phyloP scores from a whole-genome alignment of 2,888 invertebrate species.

The Machimus atricapillus region DNA sequence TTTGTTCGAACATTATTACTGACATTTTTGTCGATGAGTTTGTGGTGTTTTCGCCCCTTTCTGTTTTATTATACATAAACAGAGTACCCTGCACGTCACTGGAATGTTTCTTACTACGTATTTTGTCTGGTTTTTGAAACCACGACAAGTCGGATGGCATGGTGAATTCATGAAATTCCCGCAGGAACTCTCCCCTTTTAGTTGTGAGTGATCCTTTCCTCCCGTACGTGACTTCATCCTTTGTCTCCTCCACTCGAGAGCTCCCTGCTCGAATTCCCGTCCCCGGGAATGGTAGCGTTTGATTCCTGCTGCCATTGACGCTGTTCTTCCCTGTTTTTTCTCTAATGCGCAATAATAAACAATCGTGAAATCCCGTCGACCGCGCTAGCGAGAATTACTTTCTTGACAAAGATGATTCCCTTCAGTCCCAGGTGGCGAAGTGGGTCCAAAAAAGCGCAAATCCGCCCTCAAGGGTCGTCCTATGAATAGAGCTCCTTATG shows the following conservation, averaged over 20 bases:
- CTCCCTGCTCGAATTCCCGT: neutral
- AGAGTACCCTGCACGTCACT: neutral
- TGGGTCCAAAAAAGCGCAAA: neutral
- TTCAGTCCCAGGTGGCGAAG: neutral
- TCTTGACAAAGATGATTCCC: neutral
- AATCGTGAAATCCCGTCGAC: neutral
- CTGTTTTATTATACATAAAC: neutral
- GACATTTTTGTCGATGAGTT: neutral
- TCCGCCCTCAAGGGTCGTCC: neutral
- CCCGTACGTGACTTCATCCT: conserved; percentile 16
- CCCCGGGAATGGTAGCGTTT: neutral
- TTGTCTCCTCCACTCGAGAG: neutral
- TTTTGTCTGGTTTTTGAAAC: neutral
- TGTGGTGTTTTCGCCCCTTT: neutral
- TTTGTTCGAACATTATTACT: neutral
- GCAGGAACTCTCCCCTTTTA: neutral
- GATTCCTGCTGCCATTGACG: neutral
- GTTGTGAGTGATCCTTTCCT: conserved; percentile 20
- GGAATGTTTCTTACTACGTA: neutral
- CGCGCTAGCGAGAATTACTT: neutral
- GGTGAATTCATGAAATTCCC: conserved; percentile 21
- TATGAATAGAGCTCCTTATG: neutral
- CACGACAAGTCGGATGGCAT: neutral
- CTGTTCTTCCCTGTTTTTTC: neutral
- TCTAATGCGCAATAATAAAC: conserved; percentile 13